Evolutionary conservation across 2,113 vertebrate genomes (phyloP).

Genomic region (Corvus hawaiiensis): DNA sequence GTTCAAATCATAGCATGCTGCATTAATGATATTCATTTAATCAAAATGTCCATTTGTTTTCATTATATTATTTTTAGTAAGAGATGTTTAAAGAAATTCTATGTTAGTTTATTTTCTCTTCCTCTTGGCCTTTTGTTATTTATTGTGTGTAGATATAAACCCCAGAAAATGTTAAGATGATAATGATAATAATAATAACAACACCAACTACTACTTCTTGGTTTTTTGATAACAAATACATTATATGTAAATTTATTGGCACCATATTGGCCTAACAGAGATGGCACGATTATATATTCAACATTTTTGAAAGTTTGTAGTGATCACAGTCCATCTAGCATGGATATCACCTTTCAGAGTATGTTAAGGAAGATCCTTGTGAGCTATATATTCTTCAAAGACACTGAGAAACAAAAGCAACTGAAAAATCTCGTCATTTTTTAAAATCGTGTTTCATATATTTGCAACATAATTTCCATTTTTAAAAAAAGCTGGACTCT

Average conservation of each 20-base stretch:
- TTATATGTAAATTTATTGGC: background rate
- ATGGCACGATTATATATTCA: rapidly evolving
- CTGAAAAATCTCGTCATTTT: rapidly evolving
- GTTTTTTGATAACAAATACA: background rate
- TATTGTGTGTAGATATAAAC: background rate
- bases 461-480: background rate
- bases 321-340: background rate
- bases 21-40: slow-evolving; percentile 65
- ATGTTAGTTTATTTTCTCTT: background rate
- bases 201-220: background rate
- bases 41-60: slow-evolving; percentile 68
- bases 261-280: background rate
- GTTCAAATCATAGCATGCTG: slow-evolving; percentile 65
- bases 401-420: background rate
- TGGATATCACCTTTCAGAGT: background rate
- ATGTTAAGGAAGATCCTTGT: background rate
- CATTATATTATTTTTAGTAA: slow-evolving; percentile 46
- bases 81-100: slow-evolving; percentile 5
- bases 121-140: background rate
- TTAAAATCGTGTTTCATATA: background rate
- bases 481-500: background rate
- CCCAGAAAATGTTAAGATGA: background rate
- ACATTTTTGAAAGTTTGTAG: background rate
- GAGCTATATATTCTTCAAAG: background rate
- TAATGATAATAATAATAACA: background rate